These are phyloP conservation scores for Myoxocephalus aenaeus DNA, from an alignment of 2,797 vertebrate genomes.

Conservation along the genomic window DNA sequence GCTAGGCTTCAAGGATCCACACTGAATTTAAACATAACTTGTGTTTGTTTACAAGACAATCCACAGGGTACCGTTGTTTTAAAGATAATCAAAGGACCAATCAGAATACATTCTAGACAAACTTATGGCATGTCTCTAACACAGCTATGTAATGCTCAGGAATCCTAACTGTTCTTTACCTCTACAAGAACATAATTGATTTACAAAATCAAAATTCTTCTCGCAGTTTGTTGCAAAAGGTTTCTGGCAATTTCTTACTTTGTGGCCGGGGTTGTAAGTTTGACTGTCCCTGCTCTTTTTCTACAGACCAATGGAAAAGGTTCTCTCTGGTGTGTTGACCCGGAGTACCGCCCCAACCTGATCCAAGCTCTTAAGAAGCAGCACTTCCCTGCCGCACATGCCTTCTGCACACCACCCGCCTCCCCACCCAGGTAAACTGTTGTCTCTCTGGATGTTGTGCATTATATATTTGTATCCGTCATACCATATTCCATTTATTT, in stretches of 20 bases:
- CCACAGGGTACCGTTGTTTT: too few relatives aligned
- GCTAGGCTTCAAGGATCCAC: neutral
- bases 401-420: conserved; percentile 93
- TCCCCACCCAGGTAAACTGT: conserved; percentile 92
- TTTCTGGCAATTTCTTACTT: neutral
- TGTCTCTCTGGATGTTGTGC: neutral
- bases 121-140: neutral
- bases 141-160: neutral
- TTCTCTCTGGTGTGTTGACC: conserved; percentile 98
- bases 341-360: conserved; percentile 96
- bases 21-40: neutral
- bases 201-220: neutral
- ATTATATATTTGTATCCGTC: neutral
- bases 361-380: conserved; percentile 98
- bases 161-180: neutral
- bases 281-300: conserved; percentile 41
- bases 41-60: neutral
- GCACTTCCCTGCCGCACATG: conserved; percentile 93
- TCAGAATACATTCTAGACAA: neutral
- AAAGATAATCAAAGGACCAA: neutral
- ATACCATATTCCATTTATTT: neutral
- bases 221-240: neutral
- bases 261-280: neutral
- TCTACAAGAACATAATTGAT: neutral
- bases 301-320: conserved; percentile 97